Percentiles rank a stretch among this genome's conserved stretches.
Conservation (phyloP, 1,140 invertebrate species). For the Trypoxylus dichotomus region DNA sequence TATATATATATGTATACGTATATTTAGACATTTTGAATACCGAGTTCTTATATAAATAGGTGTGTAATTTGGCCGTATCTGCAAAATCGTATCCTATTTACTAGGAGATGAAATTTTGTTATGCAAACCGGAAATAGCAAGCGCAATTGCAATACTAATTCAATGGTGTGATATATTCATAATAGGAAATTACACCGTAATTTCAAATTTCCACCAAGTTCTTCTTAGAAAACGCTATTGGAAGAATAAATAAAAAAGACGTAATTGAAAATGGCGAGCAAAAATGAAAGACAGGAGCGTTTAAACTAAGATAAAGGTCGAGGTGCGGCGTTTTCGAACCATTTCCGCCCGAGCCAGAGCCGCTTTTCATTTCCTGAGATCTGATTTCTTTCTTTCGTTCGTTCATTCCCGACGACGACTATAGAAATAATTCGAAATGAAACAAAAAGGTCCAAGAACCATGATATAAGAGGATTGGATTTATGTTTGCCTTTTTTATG, state of each 20-base stretch:
- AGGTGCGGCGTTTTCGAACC: conserved; percentile 17
- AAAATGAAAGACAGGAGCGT: conserved; percentile 22
- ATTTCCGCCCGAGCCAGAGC: conserved; percentile 11
- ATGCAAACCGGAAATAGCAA: neutral
- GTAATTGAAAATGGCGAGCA: conserved; percentile 19
- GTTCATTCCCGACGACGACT: conserved; percentile 11
- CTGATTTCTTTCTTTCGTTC: conserved; percentile 22
- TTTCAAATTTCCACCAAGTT: neutral
- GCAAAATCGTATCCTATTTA: too few species aligned
- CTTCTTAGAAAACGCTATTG: neutral
- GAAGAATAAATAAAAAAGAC: conserved; percentile 19
- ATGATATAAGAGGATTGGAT: conserved; percentile 22
- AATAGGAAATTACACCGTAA: conserved; percentile 11
- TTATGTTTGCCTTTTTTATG: conserved; percentile 20
- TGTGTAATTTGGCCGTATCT: too few species aligned
- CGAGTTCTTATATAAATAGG: too few species aligned
- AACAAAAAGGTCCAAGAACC: conserved; percentile 10
- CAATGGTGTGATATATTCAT: neutral
- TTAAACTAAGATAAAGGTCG: conserved; percentile 25
- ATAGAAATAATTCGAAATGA: conserved; percentile 16
- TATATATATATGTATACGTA: too few species aligned
- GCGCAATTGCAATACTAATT: neutral
- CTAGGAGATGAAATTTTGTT: too few species aligned
- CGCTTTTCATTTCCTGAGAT: conserved; percentile 23
- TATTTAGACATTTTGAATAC: too few species aligned